Percentiles rank a stretch among this genome's conserved stretches.
These are phyloP conservation scores for Alligator mississippiensis DNA, from an alignment of 2,113 vertebrate species.

Conservation along the genomic window DNA sequence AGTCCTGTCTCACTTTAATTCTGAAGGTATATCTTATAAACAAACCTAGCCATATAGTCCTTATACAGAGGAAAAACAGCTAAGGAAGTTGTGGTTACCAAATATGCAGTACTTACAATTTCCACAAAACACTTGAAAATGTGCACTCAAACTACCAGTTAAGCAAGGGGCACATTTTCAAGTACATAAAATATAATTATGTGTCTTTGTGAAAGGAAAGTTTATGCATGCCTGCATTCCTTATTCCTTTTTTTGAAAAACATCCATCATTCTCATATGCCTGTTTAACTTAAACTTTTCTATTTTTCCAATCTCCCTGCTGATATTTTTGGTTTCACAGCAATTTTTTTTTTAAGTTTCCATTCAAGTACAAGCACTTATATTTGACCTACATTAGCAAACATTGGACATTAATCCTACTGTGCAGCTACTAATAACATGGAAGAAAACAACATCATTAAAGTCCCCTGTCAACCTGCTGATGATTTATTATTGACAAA, in stretches of 20 bases:
- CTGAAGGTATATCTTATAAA: background rate
- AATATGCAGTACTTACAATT: constrained; percentile 2
- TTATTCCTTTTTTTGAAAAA: accelerated
- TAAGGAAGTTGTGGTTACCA: constrained; percentile 10
- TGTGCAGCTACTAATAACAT: constrained; percentile 26
- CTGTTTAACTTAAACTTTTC: background rate
- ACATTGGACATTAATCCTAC: background rate
- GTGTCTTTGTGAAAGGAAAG: background rate
- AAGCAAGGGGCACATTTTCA: background rate
- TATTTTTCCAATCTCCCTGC: background rate
- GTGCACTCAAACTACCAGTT: constrained; percentile 31
- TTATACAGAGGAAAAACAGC: background rate
- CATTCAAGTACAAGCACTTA: background rate
- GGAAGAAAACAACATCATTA: constrained; percentile 36
- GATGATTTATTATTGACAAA: constrained; percentile 78
- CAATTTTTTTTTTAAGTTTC: background rate
- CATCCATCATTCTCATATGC: background rate
- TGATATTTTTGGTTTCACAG: accelerated
- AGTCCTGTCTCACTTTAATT: background rate
- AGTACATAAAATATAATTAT: background rate
- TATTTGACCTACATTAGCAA: background rate
- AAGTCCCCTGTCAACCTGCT: constrained; percentile 38
- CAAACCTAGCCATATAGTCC: constrained; percentile 6
- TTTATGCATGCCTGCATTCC: background rate
- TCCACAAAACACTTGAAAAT: constrained; percentile 10